Base-by-base conservation (phyloP, 2,888 invertebrate species). In the Thymelicus sylvestris region DNA sequence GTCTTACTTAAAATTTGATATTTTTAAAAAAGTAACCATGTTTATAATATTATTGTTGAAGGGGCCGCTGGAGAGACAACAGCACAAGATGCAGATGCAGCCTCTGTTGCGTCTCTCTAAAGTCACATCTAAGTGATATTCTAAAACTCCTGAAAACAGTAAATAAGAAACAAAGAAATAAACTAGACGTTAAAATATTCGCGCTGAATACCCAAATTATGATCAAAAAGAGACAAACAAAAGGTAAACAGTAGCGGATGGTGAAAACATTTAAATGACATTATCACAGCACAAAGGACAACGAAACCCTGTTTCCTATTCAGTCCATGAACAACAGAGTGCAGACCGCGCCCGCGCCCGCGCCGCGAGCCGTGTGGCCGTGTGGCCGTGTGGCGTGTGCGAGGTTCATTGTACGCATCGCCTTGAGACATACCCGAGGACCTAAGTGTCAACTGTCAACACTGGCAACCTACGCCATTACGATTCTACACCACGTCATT, bases 391-490 rank as follows among this genome's bases (percentile, higher is more conserved):
- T n/a, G n/a, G n/a, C n/a, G n/a, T 3, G 24, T 24, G 15, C 8
- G 48, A 31, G 60, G 66, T 66, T 66, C 66, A 66, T 55, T 66
- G 60, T 60, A 67, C 67, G 60, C 31, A 39, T 67, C 59, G 67
- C 60, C 67, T 66, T 57, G 60, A 67, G 67, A 67, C 50, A 50
- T 47, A 60, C 48, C 55, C 12, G 38, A 50, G 31, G 24, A 55
- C 38, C 59, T 48, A 12, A 4, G 66, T 60, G 38, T 60, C 66
- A 67, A n/a, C n/a, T n/a, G n/a, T n/a, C n/a, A n/a, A n/a, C n/a
- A n/a, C n/a, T n/a, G n/a, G n/a, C n/a, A n/a, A 67, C 59, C 48
- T 55, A 24, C 55, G 55, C n/a, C 19, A 10, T 10, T 1, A 24
- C 44, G 12, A 12, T 12, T 4, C 44, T 4, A 44, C 8, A 12